Evolutionary conservation across 2,888 invertebrate species (phyloP), one percentile per base, ranked within the genome.

Genomic region (Ypsolopha sequella): DNA sequence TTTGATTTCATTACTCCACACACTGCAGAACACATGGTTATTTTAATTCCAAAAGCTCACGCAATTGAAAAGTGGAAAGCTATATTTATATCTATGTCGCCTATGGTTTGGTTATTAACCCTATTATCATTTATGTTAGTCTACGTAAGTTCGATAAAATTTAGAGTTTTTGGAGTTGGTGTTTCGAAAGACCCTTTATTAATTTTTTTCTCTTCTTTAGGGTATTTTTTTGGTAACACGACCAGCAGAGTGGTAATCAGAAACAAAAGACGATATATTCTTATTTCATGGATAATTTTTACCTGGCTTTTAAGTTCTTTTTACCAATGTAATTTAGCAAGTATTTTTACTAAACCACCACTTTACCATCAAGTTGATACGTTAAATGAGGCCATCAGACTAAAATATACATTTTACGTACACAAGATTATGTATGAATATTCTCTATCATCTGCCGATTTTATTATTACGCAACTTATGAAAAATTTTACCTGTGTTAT

Each of bases 1-100:
- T 56, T 56, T 33, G 56, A 56, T n/a, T 48, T 55, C 13, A 51
- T 53, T 8, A 51, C 52, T 36, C 53, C 54, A 13, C 56, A 56
- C 48, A 44, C n/a, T 10, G 14, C 46, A 35, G 56, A 56, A 34
- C 13, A 50, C 46, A 38, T 53, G 8, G 11, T 48, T 8, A 24
- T 55, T 7, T 14, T 56, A 34, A 51, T 55, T 34, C 52, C 53
- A 41, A 53, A 52, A 52, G 41, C 55, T 8, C 39, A 38, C 7
- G 38, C 33, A 9, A 24, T 55, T 6, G 50, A 49, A n/a, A 55
- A 52, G 45, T 56, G 56, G 56, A 49, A 41, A 50, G 47, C 45
- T 8, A 51, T 56, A 47, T 51, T 52, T 36, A 48, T 8, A 36
- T 51, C 48, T 36, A 52, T 56, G 24, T 8, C 46, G 6, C 45